These are phyloP conservation scores for Uloborus plumipes DNA, from an alignment of 2,888 invertebrate species.

Conservation along the genomic window DNA sequence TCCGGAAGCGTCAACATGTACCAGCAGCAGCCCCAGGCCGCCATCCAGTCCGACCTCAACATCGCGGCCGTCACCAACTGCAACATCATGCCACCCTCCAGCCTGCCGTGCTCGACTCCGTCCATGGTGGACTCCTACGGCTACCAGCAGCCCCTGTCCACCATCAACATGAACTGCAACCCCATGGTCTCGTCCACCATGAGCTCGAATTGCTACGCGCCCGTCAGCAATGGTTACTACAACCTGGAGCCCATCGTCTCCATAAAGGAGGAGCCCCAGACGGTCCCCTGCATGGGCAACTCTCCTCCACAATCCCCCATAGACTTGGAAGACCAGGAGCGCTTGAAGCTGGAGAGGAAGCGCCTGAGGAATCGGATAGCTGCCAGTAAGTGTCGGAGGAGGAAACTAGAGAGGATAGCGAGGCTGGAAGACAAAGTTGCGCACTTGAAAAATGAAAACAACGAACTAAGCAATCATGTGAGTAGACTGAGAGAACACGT, in stretches of 20 bases:
- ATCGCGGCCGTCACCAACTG: slow-evolving; percentile 2
- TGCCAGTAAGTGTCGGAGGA: slow-evolving; percentile 95
- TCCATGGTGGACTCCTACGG: slow-evolving; percentile 41
- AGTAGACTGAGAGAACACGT: slow-evolving; percentile 91
- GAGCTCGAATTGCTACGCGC: slow-evolving; percentile 18
- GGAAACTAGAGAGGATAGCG: slow-evolving; percentile 95
- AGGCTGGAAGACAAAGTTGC: slow-evolving; percentile 95
- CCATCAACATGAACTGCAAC: slow-evolving; percentile 42
- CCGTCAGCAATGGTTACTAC: slow-evolving; percentile 14
- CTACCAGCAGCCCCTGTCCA: slow-evolving; percentile 17
- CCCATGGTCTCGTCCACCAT: slow-evolving; percentile 33
- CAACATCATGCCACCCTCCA: slow-evolving; percentile 38
- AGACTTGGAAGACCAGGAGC: slow-evolving; percentile 95
- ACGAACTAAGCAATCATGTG: slow-evolving; percentile 85
- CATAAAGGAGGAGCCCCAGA: slow-evolving; percentile 91
- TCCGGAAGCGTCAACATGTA: slow-evolving; percentile 6
- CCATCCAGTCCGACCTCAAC: slow-evolving; percentile 11
- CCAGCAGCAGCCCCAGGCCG: neutral
- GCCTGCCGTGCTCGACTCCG: slow-evolving; percentile 29
- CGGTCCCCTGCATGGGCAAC: slow-evolving; percentile 84
- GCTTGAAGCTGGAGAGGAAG: slow-evolving; percentile 95
- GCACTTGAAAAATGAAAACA: slow-evolving; percentile 89
- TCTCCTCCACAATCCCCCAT: slow-evolving; percentile 81
- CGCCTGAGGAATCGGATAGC: slow-evolving; percentile 95
- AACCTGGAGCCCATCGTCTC: slow-evolving; percentile 46